Evolutionary conservation across 1,140 invertebrate genomes (phyloP), one percentile per base, ranked within the genome.

Genomic region (Drosophila ananassae): DNA sequence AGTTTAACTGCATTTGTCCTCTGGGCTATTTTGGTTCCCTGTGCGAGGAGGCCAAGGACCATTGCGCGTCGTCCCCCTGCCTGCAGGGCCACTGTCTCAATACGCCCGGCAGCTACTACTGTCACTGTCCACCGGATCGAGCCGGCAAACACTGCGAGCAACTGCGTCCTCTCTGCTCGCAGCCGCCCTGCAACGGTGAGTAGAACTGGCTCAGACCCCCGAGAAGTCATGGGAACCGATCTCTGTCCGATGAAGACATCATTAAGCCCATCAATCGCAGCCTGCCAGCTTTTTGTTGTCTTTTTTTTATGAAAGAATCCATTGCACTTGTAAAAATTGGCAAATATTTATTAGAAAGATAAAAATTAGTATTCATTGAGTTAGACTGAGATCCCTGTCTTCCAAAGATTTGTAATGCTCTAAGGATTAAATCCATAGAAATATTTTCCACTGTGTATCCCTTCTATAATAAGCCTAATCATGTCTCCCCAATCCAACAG

Each of bases 121-220:
- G 98, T 92, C 96, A 97, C 92, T 99, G 98, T 92, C 94, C 95
- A 0, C 94, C 94, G 51, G 95, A 96, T 73, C 98, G 97, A 94
- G 95, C 96, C 63, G 98, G 98, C 32, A 97, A 96, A 91, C 98
- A 97, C 92, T 99, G 98, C 91, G 97, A 97, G 77, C 94, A 96
- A 73, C 92, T 94, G 9, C 94, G 94, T 55, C 93, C 94, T 5
- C 92, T 92, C 21, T 94, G 94, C 77, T 92, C 94, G 51, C 93
- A 93, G 82, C 94, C 94, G 3, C 93, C 94, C 13, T 94, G 94
- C 72, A 92, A 93, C 68, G 92, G 92, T 87, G 61, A 83, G 91
- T 72, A 37, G 17, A 63, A 25, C 52, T 64, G 52, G 34, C 59
- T 3, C n/a, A 44, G 34, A 34, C 39, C 41, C 32, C 17, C 41